Evolutionary conservation across 2,797 vertebrate species (phyloP).

Genomic region (Valencia hispanica): DNA sequence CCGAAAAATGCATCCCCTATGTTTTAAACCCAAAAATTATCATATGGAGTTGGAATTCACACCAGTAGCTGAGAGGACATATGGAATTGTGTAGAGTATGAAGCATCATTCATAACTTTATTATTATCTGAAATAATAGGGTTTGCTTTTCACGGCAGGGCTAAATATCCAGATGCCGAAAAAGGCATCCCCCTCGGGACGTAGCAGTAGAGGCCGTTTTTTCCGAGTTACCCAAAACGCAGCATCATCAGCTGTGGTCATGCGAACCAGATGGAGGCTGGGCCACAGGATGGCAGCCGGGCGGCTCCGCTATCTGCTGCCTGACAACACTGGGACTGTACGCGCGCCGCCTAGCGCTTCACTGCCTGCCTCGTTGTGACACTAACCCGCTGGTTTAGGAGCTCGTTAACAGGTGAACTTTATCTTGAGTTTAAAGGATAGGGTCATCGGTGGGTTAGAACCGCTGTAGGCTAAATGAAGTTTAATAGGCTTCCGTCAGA

Average conservation of each 20-base stretch:
- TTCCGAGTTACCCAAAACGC: constrained; percentile 48
- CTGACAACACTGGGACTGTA: constrained; percentile 21
- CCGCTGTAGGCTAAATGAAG: constrained; percentile 36
- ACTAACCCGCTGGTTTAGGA: background rate
- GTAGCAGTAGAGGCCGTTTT: background rate
- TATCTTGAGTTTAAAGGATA: constrained; percentile 4
- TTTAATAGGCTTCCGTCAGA: constrained; percentile 38
- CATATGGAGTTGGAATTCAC: too few relatives aligned
- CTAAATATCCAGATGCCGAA: too few relatives aligned
- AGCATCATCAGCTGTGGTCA: constrained; percentile 43
- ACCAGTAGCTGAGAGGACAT: too few relatives aligned
- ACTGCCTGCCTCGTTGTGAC: background rate
- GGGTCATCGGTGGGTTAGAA: background rate
- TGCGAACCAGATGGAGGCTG: constrained; percentile 55
- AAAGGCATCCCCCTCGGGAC: too few relatives aligned
- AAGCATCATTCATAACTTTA: too few relatives aligned
- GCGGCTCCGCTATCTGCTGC: constrained; percentile 31
- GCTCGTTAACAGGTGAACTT: constrained; percentile 18
- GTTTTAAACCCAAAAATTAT: too few relatives aligned
- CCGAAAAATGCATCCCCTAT: too few relatives aligned
- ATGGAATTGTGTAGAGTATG: too few relatives aligned
- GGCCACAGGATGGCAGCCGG: constrained; percentile 1
- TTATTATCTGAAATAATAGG: too few relatives aligned
- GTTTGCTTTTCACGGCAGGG: too few relatives aligned
- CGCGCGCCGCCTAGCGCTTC: background rate